Evolutionary conservation across 2,888 invertebrate genomes (phyloP), one percentile per base, ranked within the genome.

Genomic region (Carterocephalus palaemon): DNA sequence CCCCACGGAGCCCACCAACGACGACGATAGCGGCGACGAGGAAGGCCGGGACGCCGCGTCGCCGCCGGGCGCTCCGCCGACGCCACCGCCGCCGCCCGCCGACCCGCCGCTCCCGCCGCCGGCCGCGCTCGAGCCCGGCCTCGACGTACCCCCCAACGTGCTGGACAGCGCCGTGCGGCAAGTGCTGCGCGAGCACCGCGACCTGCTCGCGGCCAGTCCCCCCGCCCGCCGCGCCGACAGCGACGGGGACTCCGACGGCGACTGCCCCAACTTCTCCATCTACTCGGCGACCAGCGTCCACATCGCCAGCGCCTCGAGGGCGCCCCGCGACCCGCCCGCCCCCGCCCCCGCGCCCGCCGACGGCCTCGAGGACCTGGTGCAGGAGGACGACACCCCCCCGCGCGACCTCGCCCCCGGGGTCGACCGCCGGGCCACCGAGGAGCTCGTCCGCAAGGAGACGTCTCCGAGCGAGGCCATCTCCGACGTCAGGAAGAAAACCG

Each of bases 191-290:
- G 80, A 82, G 54, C 84, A 84, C 56, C 64, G 77, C 36, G 67
- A 60, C 9, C 57, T 74, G n/a, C 59, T 71, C n/a, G 56, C 57
- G 22, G 58, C 67, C 2, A 41, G 47, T 42, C 4, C 41, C 48
- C 47, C 55, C 22, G 20, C 50, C 2, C 49, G 40, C 28, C 68
- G 70, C 46, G 71, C 66, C 36, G 69, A 74, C 31, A 88, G 86
- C 48, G 81, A 82, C 48, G 78, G 77, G 7, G 81, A 78, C 36
- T 89, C 89, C 9, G 90, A 90, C 41, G 92, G 92, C 1, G 93
- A 92, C 58, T 95, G 95, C 72, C 95, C 95, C 2, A 95, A 95
- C 73, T 94, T 94, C 71, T 93, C 93, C 6, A 93, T 95, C 54
- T 95, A 95, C 75, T 95, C 95, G 0, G 92, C 92, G 4, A 91